Conservation (phyloP, 2,113 vertebrate genomes). For the Glaucomys volans region DNA sequence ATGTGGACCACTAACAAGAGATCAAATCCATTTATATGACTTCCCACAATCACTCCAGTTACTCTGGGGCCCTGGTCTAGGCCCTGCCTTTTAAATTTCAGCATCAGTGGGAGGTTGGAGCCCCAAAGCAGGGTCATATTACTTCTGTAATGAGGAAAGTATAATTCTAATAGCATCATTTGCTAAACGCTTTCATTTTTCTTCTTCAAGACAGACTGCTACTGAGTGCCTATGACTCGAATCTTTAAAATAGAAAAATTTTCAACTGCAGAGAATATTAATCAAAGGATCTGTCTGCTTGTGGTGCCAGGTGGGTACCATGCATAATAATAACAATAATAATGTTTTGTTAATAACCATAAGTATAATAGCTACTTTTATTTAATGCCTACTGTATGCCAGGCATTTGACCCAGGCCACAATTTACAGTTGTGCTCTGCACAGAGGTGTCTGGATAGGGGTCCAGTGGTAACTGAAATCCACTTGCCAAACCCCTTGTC, state of each 20-base stretch:
- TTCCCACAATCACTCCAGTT: conserved; percentile 43
- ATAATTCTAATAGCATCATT: conserved; percentile 66
- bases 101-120: conserved; percentile 20
- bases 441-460: conserved; percentile 42
- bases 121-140: conserved; percentile 62
- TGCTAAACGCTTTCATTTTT: conserved; percentile 60
- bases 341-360: conserved; percentile 54
- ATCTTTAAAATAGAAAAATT: conserved; percentile 68
- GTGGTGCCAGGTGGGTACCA: conserved; percentile 12
- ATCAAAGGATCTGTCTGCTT: conserved; percentile 52
- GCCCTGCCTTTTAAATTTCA: conserved; percentile 67
- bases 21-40: conserved; percentile 60
- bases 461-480: neutral
- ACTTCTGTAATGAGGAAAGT: conserved; percentile 72
- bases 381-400: conserved; percentile 32
- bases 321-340: conserved; percentile 21
- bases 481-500: conserved; percentile 1
- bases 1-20: conserved; percentile 64
- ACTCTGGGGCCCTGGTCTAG: conserved; percentile 44
- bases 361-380: conserved; percentile 53
- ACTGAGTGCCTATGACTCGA: conserved; percentile 66
- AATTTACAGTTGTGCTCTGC: neutral
- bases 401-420: conserved; percentile 43
- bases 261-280: conserved; percentile 56
- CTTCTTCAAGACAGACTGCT: conserved; percentile 56